phyloP scores from a whole-genome alignment of 2,113 vertebrate genomes.

The Oncorhynchus kisutch region DNA sequence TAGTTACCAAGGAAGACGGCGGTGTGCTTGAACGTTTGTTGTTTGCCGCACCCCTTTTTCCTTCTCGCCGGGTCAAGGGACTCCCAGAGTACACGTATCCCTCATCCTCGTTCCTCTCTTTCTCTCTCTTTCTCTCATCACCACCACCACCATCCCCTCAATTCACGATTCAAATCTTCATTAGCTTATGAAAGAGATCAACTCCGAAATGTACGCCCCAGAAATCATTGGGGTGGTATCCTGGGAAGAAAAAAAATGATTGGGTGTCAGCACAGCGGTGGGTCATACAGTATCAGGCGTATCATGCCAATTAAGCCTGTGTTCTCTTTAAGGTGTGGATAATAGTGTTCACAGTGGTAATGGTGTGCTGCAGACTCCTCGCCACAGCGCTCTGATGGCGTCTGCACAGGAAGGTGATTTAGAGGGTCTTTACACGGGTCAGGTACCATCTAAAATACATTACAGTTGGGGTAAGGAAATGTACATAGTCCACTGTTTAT shows the following conservation, averaged over 20 bases:
- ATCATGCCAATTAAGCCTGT: constrained; percentile 60
- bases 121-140: background rate
- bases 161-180: constrained; percentile 62
- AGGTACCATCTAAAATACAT: background rate
- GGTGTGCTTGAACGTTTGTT: too few species aligned
- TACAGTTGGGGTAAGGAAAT: too few species aligned
- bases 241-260: too few species aligned
- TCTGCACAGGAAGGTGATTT: background rate
- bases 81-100: background rate
- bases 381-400: background rate
- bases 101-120: constrained; percentile 6
- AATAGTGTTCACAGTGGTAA: constrained; percentile 1
- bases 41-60: background rate
- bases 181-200: constrained; percentile 49
- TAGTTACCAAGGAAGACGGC: constrained; percentile 2
- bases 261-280: constrained; percentile 14
- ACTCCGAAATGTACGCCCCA: background rate
- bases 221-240: too few species aligned
- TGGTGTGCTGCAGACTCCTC: background rate
- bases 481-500: too few species aligned
- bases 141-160: background rate
- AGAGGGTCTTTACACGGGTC: background rate
- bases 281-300: constrained; percentile 57
- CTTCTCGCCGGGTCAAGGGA: background rate
- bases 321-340: constrained; percentile 49